Percentiles rank a stretch among this genome's conserved stretches.
Evolutionary conservation across 2,113 vertebrate genomes (phyloP).

Genomic region (Gymnobelideus leadbeateri): DNA sequence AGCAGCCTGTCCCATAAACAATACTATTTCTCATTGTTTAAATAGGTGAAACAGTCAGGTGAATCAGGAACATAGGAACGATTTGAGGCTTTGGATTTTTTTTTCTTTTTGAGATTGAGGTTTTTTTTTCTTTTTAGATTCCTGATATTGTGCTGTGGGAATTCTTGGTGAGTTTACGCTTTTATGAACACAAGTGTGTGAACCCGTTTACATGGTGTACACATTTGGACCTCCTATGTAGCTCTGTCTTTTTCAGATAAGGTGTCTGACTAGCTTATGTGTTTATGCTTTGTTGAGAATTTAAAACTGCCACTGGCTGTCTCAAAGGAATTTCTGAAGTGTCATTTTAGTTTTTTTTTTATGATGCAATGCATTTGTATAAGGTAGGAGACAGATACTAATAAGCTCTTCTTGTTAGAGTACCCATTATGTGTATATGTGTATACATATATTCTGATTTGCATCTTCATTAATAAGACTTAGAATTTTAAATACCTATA

Average conservation of each 20-base stretch:
- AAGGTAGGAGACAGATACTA: not conserved
- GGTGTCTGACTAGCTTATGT: not conserved
- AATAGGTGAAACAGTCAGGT: not conserved
- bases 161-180: not conserved
- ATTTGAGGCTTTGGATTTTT: not conserved
- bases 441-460: not conserved
- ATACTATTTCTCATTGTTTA: not conserved
- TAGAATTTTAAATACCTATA: not conserved
- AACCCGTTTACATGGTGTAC: not conserved
- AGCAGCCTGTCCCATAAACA: not conserved
- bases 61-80: conserved; percentile 12
- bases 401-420: not conserved
- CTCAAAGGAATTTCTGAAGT: not conserved
- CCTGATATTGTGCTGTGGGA: conserved; percentile 35
- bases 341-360: not conserved
- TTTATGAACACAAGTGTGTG: conserved; percentile 43
- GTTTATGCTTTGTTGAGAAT: not conserved
- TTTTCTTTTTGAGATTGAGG: conserved; percentile 31
- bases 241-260: not conserved
- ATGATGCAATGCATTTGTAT: not conserved
- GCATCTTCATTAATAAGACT: not conserved
- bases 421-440: not conserved
- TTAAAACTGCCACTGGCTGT: not conserved
- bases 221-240: conserved; percentile 42
- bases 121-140: conserved; percentile 24